phyloP scores from a whole-genome alignment of 1,140 invertebrate species.

The Muscidifurax raptorellus region DNA sequence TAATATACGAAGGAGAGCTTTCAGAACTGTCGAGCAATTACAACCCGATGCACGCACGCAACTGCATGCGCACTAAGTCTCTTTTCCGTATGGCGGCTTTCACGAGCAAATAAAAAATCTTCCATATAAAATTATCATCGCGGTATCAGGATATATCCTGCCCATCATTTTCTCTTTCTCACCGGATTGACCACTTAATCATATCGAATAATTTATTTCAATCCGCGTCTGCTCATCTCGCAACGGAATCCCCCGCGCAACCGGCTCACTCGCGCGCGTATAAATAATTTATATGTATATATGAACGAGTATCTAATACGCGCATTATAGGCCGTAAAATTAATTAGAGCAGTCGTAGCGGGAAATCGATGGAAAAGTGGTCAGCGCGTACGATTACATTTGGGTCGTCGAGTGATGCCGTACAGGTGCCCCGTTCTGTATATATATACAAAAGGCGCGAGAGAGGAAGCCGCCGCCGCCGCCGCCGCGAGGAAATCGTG shows the following conservation, averaged over 20 bases:
- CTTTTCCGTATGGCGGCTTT: neutral
- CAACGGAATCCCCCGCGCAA: neutral
- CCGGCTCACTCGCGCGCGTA: neutral
- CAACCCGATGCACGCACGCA: no score
- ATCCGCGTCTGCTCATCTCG: neutral
- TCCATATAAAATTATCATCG: no score
- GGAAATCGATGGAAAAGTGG: constrained; percentile 22
- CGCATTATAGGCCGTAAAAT: constrained; percentile 10
- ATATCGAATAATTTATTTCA: neutral
- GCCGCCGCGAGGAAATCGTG: neutral
- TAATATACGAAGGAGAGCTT: no score
- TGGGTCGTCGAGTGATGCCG: constrained; percentile 14
- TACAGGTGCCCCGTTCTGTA: neutral
- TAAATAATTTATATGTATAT: constrained; percentile 26
- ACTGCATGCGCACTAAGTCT: no score
- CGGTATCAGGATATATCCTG: neutral
- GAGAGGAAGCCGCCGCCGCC: neutral
- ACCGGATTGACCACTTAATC: neutral
- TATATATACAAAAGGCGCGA: neutral
- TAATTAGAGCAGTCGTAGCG: constrained; percentile 12
- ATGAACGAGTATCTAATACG: no score
- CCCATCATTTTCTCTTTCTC: neutral
- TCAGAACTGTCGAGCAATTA: no score
- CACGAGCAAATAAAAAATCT: neutral
- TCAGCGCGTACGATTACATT: neutral